These are phyloP conservation scores for Eublepharis macularius DNA, from an alignment of 2,113 vertebrate species.

Conservation along the genomic window DNA sequence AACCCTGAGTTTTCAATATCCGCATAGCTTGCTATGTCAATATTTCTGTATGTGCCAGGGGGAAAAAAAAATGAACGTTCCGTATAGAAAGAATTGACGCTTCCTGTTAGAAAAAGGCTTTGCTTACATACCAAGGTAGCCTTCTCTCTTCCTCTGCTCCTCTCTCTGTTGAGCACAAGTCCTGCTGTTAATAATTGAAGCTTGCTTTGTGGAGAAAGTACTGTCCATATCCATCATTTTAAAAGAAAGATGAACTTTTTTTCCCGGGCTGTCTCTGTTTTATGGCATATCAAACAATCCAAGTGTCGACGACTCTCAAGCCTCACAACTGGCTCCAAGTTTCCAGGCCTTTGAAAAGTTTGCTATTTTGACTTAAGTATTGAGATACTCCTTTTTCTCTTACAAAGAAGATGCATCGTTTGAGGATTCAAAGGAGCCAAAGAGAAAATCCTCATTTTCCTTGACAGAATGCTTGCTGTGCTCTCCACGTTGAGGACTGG, in stretches of 20 bases:
- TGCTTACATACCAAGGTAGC: slow-evolving; percentile 34
- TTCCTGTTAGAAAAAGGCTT: slow-evolving; percentile 55
- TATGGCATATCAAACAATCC: slow-evolving; percentile 63
- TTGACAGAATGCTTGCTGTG: slow-evolving; percentile 71
- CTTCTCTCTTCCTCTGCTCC: slow-evolving; percentile 24
- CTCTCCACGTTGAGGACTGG: slow-evolving; percentile 66
- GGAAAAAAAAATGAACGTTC: slow-evolving; percentile 49
- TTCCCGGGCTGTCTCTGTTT: slow-evolving; percentile 32
- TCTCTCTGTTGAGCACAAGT: slow-evolving; percentile 48
- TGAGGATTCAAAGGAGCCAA: slow-evolving; percentile 73
- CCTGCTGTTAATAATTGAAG: slow-evolving; percentile 61
- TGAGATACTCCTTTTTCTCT: slow-evolving; percentile 70
- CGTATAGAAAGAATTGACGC: slow-evolving; percentile 48
- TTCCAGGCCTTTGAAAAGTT: slow-evolving; percentile 74
- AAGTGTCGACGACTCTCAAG: slow-evolving; percentile 37
- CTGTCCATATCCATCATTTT: slow-evolving; percentile 41
- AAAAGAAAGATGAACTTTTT: slow-evolving; percentile 46
- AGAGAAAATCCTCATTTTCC: slow-evolving; percentile 75
- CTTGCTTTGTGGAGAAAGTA: slow-evolving; percentile 45
- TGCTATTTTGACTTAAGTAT: slow-evolving; percentile 73
- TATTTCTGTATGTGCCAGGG: slow-evolving; percentile 46
- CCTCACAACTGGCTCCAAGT: slow-evolving; percentile 54
- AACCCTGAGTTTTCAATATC: slow-evolving; percentile 25
- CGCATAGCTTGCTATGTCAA: slow-evolving; percentile 46
- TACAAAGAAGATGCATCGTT: slow-evolving; percentile 73